Evolutionary conservation across 2,888 invertebrate species (phyloP).

Genomic region (Mimachlamys varia): DNA sequence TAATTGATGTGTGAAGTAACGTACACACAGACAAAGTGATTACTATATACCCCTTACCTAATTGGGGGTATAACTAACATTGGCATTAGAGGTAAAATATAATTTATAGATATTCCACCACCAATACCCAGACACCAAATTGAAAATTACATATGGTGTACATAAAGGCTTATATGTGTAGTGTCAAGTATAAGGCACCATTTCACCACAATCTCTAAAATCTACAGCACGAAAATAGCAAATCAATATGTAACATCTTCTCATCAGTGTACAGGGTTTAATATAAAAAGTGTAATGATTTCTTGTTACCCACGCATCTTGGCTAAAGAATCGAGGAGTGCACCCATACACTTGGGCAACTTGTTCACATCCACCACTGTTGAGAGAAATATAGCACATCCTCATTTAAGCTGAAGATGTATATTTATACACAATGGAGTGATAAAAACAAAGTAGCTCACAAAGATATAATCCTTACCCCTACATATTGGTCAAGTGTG

Average conservation of each 20-base stretch:
- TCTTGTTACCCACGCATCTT: conserved; percentile 34
- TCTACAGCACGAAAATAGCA: background rate
- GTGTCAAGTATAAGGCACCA: background rate
- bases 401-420: no score
- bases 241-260: background rate
- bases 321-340: background rate
- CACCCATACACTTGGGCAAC: conserved; percentile 12
- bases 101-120: background rate
- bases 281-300: background rate
- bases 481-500: no score
- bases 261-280: background rate
- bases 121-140: background rate
- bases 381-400: background rate
- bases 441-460: no score
- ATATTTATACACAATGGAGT: no score
- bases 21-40: no score
- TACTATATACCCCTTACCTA: no score
- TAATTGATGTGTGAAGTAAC: no score
- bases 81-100: no score
- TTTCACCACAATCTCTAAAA: background rate
- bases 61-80: no score
- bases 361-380: background rate
- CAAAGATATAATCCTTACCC: no score
- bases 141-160: background rate
- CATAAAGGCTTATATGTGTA: background rate